phyloP scores from a whole-genome alignment of 2,113 vertebrate species.

The Calyptomena viridis region DNA sequence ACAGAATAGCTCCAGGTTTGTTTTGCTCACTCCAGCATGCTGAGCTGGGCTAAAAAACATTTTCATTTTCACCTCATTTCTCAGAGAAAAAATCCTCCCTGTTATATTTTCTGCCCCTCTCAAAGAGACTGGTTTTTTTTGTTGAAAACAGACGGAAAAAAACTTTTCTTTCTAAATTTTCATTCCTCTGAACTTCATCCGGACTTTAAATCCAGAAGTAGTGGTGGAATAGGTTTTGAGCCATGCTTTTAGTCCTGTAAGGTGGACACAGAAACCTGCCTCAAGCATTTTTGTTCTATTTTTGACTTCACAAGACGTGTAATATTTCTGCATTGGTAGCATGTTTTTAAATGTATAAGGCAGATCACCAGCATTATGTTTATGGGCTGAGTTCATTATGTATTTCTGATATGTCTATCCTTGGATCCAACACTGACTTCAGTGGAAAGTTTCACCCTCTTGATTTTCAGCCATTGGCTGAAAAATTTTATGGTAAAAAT shows the following conservation, averaged over 20 bases:
- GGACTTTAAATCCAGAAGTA: not conserved
- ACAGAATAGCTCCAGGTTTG: not conserved
- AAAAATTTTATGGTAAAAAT: not conserved
- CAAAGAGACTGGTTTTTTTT: not conserved
- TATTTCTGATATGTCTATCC: not conserved
- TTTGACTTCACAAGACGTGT: not conserved
- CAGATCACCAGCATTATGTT: not conserved
- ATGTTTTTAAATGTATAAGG: not conserved
- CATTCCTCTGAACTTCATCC: not conserved
- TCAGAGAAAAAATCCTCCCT: not conserved
- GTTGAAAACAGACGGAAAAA: not conserved
- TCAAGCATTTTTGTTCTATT: not conserved
- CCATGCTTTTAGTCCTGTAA: accelerated
- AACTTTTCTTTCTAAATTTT: not conserved
- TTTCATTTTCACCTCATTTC: constrained; percentile 10
- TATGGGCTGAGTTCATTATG: not conserved
- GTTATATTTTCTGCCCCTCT: not conserved
- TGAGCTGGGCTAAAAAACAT: not conserved
- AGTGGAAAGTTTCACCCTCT: not conserved
- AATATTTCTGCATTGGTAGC: not conserved
- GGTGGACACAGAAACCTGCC: not conserved
- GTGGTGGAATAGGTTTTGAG: not conserved
- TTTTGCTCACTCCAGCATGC: not conserved
- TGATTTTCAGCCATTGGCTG: not conserved
- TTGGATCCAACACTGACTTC: not conserved